A percentile compares a stretch with the other conserved stretches of the same genome.
phyloP scores from a whole-genome alignment of 2,113 vertebrate species.

The Cyrtonyx montezumae region DNA sequence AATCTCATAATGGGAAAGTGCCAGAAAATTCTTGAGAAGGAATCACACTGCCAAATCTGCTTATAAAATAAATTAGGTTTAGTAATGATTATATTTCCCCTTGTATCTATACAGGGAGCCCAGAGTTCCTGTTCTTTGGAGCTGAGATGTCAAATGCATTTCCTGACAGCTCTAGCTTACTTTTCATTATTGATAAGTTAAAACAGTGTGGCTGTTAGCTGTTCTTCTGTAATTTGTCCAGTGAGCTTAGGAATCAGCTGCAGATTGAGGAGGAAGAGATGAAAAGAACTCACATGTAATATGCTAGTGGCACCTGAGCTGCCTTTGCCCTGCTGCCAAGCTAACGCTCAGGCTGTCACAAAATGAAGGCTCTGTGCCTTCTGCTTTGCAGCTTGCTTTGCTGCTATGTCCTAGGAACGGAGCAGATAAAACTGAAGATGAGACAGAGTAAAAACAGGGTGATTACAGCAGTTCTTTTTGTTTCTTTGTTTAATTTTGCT shows the following conservation, averaged over 20 bases:
- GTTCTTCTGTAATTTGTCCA: constrained; percentile 35
- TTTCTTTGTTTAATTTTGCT: not conserved
- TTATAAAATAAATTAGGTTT: constrained; percentile 62
- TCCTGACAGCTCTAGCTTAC: constrained; percentile 51
- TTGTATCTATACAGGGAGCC: constrained; percentile 4
- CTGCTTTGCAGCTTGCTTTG: not conserved
- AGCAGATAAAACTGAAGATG: not conserved
- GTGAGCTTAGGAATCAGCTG: constrained; percentile 24
- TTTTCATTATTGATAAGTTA: constrained; percentile 55
- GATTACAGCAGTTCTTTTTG: not conserved
- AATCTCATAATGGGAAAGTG: constrained; percentile 25
- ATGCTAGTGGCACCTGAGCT: not conserved
- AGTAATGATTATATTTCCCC: constrained; percentile 56
- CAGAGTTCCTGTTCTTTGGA: constrained; percentile 29
- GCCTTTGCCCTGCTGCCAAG: not conserved
- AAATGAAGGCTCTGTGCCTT: not conserved
- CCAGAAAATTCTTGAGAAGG: constrained; percentile 45
- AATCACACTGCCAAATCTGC: constrained; percentile 41
- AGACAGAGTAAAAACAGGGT: not conserved
- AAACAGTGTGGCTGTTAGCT: constrained; percentile 3
- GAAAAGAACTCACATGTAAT: not conserved
- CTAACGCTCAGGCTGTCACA: not conserved
- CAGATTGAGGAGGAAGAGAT: not conserved
- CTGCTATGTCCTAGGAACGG: not conserved
- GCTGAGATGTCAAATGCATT: constrained; percentile 42